Conservation (phyloP, 92 coral and sea anemone species). For the Bergia puertoricense region DNA sequence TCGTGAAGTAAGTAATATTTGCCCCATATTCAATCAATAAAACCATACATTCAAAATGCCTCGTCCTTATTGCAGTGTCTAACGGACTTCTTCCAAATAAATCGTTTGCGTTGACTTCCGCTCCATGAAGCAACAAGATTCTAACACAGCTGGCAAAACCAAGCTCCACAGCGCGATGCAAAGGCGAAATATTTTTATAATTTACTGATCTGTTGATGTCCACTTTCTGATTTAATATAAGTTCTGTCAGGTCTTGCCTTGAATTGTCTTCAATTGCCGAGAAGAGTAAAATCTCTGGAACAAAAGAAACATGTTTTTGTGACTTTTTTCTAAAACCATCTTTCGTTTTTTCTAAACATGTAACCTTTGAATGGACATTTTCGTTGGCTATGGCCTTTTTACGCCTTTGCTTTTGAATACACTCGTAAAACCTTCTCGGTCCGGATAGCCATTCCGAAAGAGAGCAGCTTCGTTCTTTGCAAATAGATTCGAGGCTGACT, state of each 20-base stretch:
- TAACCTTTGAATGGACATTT: neutral
- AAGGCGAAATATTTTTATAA: conserved; percentile 54
- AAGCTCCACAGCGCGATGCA: conserved; percentile 70
- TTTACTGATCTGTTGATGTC: conserved; percentile 55
- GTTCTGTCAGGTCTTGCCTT: conserved; percentile 44
- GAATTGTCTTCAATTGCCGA: conserved; percentile 67
- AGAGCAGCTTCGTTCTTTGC: conserved; percentile 26
- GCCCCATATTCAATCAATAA: conserved; percentile 76
- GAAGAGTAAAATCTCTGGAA: conserved; percentile 59
- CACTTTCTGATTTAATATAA: conserved; percentile 47
- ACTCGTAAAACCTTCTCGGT: conserved; percentile 64
- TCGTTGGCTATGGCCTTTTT: neutral
- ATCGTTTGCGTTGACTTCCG: conserved; percentile 65
- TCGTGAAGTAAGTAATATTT: conserved; percentile 63
- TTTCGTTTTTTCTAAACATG: neutral
- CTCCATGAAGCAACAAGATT: conserved; percentile 55
- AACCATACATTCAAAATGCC: conserved; percentile 71
- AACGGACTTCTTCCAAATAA: conserved; percentile 44
- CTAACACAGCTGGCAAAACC: conserved; percentile 64
- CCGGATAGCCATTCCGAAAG: conserved; percentile 52
- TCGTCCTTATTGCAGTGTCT: conserved; percentile 53
- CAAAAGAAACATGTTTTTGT: conserved; percentile 45
- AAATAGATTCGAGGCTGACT: conserved; percentile 13
- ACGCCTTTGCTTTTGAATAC: conserved; percentile 54
- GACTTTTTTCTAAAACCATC: neutral